phyloP scores from a whole-genome alignment of 1,140 invertebrate species.

The Conus ventricosus region DNA sequence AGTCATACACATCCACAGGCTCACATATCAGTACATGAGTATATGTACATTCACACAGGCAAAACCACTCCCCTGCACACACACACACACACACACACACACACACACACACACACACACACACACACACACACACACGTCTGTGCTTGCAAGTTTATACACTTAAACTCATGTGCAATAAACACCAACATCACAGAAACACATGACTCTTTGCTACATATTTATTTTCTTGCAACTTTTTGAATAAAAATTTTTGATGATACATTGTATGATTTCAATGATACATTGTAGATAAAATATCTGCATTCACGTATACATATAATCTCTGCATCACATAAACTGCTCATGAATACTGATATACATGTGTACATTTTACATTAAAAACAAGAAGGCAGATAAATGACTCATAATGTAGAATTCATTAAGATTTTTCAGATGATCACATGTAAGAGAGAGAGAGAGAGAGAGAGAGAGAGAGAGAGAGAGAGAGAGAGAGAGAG shows the following conservation, averaged over 20 bases:
- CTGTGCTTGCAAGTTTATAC: too few relatives aligned
- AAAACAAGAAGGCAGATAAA: not conserved
- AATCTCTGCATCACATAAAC: not conserved
- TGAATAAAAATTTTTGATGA: not conserved
- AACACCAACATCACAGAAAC: not conserved
- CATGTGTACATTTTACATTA: not conserved
- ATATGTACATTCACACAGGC: not conserved
- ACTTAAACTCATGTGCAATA: too few relatives aligned
- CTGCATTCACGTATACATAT: not conserved
- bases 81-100: not conserved
- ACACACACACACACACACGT: not conserved
- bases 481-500: slow-evolving; percentile 8
- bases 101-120: not conserved
- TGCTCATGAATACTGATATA: not conserved
- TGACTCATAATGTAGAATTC: not conserved
- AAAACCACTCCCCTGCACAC: not conserved
- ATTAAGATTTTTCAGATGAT: not conserved
- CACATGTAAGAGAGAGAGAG: not conserved
- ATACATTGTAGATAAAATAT: not conserved
- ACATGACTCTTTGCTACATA: not conserved
- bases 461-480: not conserved
- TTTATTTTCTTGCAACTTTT: not conserved
- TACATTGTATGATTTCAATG: too few relatives aligned
- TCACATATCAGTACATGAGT: not conserved
- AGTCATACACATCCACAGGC: not conserved